Evolutionary conservation across 2,888 invertebrate genomes (phyloP).

Genomic region (Tachina grossa): DNA sequence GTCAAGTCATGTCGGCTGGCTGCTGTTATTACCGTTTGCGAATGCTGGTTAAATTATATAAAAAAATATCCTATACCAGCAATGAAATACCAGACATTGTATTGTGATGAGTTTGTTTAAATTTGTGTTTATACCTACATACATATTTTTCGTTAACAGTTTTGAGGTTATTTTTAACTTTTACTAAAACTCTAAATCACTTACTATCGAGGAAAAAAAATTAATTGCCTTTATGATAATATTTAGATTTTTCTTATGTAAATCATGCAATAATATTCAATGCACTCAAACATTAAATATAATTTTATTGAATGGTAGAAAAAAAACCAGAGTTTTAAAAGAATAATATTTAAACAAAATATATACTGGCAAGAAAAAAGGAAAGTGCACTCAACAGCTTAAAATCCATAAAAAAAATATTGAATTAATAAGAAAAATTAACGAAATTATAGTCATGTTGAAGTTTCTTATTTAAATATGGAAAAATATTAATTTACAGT

Average conservation of each 20-base stretch:
- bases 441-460: too few species aligned
- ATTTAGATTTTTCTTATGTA: slow-evolving; percentile 45
- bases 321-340: background rate
- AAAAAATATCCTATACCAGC: slow-evolving; percentile 22
- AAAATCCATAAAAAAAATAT: too few species aligned
- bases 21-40: slow-evolving; percentile 45
- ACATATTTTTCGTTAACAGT: background rate
- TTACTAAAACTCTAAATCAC: slow-evolving; percentile 53
- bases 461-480: too few species aligned
- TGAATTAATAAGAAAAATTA: too few species aligned
- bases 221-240: slow-evolving; percentile 67
- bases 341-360: too few species aligned
- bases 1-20: slow-evolving; percentile 71
- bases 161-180: slow-evolving; percentile 25
- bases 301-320: slow-evolving; percentile 3
- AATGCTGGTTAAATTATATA: slow-evolving; percentile 47
- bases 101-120: slow-evolving; percentile 50
- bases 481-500: too few species aligned
- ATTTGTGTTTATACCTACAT: background rate
- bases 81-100: slow-evolving; percentile 30
- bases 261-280: slow-evolving; percentile 45
- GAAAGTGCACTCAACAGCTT: too few species aligned
- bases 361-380: too few species aligned
- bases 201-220: slow-evolving; percentile 55
- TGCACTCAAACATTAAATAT: background rate